These are phyloP conservation scores for Semicossyphus pulcher DNA, from an alignment of 2,113 vertebrate species.

Conservation along the genomic window DNA sequence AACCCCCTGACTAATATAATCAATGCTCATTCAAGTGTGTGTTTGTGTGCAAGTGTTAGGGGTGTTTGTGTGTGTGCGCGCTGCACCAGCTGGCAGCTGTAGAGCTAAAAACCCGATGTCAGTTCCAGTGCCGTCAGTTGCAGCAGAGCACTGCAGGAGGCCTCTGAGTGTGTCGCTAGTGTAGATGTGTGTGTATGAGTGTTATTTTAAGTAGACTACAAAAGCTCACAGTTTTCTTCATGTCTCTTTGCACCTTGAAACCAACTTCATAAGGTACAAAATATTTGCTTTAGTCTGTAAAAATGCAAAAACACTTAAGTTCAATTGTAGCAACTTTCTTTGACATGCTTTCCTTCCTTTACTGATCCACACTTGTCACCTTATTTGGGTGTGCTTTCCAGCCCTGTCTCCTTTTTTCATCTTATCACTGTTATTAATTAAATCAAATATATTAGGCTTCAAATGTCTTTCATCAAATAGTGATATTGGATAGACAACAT, in stretches of 20 bases:
- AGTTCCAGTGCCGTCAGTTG: not conserved
- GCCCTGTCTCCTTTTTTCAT: too few species aligned
- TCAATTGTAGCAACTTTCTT: not conserved
- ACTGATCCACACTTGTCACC: not conserved
- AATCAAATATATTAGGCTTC: too few species aligned
- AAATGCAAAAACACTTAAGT: not conserved
- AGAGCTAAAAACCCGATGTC: not conserved
- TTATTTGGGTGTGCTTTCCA: too few species aligned
- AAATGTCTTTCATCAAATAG: too few species aligned
- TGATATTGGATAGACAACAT: too few species aligned
- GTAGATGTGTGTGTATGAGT: not conserved
- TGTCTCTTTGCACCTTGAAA: not conserved
- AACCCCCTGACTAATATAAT: constrained; percentile 30
- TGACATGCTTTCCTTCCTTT: not conserved
- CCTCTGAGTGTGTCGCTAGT: not conserved
- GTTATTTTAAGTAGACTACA: not conserved
- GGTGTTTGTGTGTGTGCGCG: constrained; percentile 4
- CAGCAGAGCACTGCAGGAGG: constrained; percentile 10
- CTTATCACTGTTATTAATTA: too few species aligned
- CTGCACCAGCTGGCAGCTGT: not conserved
- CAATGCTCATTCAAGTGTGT: constrained; percentile 26
- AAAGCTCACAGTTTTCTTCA: not conserved
- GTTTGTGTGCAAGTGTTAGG: not conserved
- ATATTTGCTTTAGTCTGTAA: not conserved
- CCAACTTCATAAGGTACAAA: not conserved